Conservation (phyloP, 2,113 vertebrate species). For the Balaenoptera acutorostrata region DNA sequence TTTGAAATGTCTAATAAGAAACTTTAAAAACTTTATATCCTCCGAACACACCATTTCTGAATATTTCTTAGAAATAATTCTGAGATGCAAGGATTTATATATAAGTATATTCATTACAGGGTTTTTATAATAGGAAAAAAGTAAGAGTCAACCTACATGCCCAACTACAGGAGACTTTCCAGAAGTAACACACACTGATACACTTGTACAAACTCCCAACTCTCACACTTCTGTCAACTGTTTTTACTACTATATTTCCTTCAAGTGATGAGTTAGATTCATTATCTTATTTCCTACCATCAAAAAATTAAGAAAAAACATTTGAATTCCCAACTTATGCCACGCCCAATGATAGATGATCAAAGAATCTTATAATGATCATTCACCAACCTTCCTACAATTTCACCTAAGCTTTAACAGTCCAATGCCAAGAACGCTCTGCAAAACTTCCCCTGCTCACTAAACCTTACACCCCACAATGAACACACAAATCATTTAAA, state of each 20-base stretch:
- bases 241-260: neutral
- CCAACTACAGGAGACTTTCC: neutral
- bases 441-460: neutral
- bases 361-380: neutral
- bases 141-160: neutral
- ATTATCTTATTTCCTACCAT: neutral
- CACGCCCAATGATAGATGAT: neutral
- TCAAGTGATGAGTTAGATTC: neutral
- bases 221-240: neutral
- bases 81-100: neutral
- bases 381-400: neutral
- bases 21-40: neutral
- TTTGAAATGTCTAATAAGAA: neutral
- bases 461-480: neutral
- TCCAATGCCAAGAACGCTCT: neutral
- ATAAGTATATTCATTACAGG: neutral
- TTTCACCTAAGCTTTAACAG: neutral
- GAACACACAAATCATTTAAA: neutral
- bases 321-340: neutral
- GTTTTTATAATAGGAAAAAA: neutral
- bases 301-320: conserved; percentile 21
- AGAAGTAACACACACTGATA: neutral
- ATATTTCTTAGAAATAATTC: neutral
- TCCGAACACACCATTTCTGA: conserved; percentile 5
- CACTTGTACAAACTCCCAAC: neutral